phyloP scores from a whole-genome alignment of 2,888 invertebrate species.

The Tholera decimalis region DNA sequence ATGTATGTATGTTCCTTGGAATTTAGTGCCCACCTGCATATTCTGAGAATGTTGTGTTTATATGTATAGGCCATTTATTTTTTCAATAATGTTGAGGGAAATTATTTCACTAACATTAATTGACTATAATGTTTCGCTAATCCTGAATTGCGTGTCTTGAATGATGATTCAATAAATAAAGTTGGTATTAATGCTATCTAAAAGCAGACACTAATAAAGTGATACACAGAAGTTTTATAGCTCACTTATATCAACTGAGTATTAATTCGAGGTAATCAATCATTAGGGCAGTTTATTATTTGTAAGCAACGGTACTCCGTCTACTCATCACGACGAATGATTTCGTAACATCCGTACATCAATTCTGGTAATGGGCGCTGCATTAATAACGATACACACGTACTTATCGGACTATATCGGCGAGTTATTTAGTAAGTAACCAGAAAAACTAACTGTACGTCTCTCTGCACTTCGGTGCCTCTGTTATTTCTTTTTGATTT shows the following conservation, averaged over 20 bases:
- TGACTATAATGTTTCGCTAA: conserved; percentile 24
- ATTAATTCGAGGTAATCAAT: conserved; percentile 63
- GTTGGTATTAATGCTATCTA: background rate
- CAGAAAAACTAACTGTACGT: conserved; percentile 84
- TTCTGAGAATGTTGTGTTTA: conserved; percentile 40
- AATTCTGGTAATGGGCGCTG: conserved; percentile 78
- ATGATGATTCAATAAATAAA: conserved; percentile 23
- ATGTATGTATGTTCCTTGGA: conserved; percentile 37
- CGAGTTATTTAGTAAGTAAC: conserved; percentile 76
- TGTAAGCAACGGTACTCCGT: conserved; percentile 58
- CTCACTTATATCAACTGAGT: conserved; percentile 51
- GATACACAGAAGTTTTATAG: conserved; percentile 38
- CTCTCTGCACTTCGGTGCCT: conserved; percentile 85
- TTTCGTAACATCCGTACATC: conserved; percentile 71
- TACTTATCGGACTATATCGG: conserved; percentile 75
- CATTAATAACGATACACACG: conserved; percentile 75
- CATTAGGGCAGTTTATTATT: conserved; percentile 61
- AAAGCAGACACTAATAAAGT: conserved; percentile 34
- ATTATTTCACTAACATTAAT: conserved; percentile 46
- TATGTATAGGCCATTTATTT: conserved; percentile 35
- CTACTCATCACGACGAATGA: conserved; percentile 51
- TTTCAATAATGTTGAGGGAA: conserved; percentile 31
- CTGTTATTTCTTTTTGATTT: conserved; percentile 73
- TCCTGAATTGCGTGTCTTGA: conserved; percentile 19
- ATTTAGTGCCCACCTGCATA: conserved; percentile 41